Conservation (phyloP, 2,888 invertebrate genomes). For the Sinohyriopsis cumingii region DNA sequence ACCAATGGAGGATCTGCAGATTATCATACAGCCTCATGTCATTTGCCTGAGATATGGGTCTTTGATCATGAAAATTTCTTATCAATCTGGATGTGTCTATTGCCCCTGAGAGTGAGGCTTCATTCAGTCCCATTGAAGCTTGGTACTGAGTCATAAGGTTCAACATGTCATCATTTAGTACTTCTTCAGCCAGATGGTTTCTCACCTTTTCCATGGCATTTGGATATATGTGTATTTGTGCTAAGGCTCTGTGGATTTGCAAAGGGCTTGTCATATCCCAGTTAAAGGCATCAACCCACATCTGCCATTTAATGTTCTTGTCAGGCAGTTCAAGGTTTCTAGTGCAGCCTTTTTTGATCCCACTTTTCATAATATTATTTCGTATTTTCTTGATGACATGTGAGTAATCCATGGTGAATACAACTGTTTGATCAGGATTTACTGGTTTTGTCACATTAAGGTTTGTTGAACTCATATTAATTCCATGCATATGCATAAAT, state of each 20-base stretch:
- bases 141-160: constrained; percentile 21
- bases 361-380: constrained; percentile 21
- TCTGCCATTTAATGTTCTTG: constrained; percentile 24
- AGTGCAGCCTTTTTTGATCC: constrained; percentile 8
- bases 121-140: constrained; percentile 15
- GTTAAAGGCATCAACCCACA: constrained; percentile 27
- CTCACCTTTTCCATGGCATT: constrained; percentile 27
- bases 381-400: constrained; percentile 24
- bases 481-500: constrained; percentile 22
- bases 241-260: constrained; percentile 27
- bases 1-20: background rate
- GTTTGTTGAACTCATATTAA: background rate
- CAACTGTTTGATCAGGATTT: constrained; percentile 6
- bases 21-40: background rate
- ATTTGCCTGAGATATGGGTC: constrained; percentile 6
- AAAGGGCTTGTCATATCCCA: constrained; percentile 32
- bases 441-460: constrained; percentile 4
- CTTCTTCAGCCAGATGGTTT: constrained; percentile 38
- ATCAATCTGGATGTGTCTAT: constrained; percentile 12
- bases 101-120: constrained; percentile 9
- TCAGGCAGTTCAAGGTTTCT: constrained; percentile 9
- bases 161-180: constrained; percentile 24
- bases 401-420: constrained; percentile 19
- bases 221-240: constrained; percentile 24
- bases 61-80: constrained; percentile 13